Percentiles rank a stretch among this genome's conserved stretches.
These are phyloP conservation scores for Eupithecia exiguata DNA, from an alignment of 2,888 invertebrate genomes.

Conservation along the genomic window DNA sequence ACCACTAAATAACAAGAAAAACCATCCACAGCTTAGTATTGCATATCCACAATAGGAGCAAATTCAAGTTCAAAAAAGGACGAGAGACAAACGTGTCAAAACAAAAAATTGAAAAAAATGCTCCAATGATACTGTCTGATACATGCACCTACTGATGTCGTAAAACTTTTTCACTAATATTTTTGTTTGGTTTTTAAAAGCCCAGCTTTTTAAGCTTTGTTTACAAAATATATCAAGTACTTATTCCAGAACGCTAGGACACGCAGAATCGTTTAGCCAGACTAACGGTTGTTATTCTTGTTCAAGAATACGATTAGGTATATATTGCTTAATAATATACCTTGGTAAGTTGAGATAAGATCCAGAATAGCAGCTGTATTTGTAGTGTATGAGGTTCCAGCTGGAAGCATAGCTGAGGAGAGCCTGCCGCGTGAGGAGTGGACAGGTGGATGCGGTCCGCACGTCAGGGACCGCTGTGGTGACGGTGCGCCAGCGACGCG, in stretches of 20 bases:
- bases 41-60: no score
- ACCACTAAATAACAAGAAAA: no score
- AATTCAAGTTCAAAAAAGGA: no score
- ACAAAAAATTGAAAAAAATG: no score
- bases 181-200: background rate
- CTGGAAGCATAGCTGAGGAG: constrained; percentile 91
- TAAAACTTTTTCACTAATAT: background rate
- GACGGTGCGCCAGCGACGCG: constrained; percentile 91
- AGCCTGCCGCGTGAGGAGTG: constrained; percentile 85
- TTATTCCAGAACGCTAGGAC: background rate
- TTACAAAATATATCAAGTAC: background rate
- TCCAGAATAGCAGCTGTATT: constrained; percentile 94
- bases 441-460: constrained; percentile 77
- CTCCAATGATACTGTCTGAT: no score
- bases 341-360: constrained; percentile 94
- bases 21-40: no score
- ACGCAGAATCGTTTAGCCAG: background rate
- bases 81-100: no score
- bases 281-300: background rate
- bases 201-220: no score
- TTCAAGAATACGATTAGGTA: background rate
- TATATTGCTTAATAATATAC: constrained; percentile 64
- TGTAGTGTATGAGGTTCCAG: constrained; percentile 96
- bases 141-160: no score
- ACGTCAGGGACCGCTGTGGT: constrained; percentile 85